Evolutionary conservation across 1,140 invertebrate genomes (phyloP), one percentile per base, ranked within the genome.

Genomic region (Probaryconus sp.): DNA sequence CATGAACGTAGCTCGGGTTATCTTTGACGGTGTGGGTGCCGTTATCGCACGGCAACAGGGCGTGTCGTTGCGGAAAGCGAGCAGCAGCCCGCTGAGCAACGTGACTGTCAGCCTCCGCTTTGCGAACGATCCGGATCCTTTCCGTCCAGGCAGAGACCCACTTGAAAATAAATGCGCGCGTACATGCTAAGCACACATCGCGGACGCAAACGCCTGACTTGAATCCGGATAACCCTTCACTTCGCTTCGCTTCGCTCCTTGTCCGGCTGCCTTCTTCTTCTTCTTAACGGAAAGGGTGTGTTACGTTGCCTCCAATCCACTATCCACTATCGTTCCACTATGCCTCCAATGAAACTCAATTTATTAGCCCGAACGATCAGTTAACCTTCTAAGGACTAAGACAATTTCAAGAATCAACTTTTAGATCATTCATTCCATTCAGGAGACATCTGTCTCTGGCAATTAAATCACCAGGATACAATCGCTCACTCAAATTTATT

Each of bases 11-110:
- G 37, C 20, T 42, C 73, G 77, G 68, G 73, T 83, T 84, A 84
- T 84, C 82, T 81, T 65, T 73, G 73, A 2, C 81, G 79, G 84
- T 86, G 84, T 86, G 83, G 84, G 84, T 85, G 84, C 45, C 47
- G 65, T 84, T 86, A 86, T 86, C 84, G 81, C 80, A 79, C 37
- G 65, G 7, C 30, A 60, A 73, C 83, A 85, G 84, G 84, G 84
- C 82, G 84, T 86, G 84, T 83, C 84, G 78, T 76, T 51, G 77
- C 69, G 76, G 80, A 81, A 82, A 82, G 81, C 78, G 75, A 69
- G 63, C 71, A 67, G 75, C 77, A 47, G 67, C 79, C 65, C 77
- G 61, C 78, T 76, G 18, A 14, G 60, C 77, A 81, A 84, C 78
- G 82, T 80, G 81, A 84, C 79, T 81, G 79, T 83, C 79, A 81